Conservation (phyloP, 1,140 invertebrate species). For the Hyles vespertilio region DNA sequence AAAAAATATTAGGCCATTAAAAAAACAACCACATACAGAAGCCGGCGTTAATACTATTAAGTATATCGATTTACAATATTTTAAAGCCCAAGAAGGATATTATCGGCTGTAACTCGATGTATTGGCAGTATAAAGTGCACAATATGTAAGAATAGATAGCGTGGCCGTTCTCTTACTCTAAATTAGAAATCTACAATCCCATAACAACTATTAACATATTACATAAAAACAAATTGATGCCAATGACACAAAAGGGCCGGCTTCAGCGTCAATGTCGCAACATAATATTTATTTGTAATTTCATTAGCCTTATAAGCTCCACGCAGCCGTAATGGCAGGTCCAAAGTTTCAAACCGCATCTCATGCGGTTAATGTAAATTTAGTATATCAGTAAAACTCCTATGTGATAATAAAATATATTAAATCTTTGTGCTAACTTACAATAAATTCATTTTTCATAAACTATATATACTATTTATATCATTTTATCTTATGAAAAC, state of each 20-base stretch:
- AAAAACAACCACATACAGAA: not conserved
- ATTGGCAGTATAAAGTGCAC: too few relatives aligned
- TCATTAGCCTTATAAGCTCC: conserved; percentile 40
- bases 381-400: conserved; percentile 69
- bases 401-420: conserved; percentile 75
- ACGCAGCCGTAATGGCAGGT: conserved; percentile 46
- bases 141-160: too few relatives aligned
- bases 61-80: too few relatives aligned
- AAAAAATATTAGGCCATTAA: conserved; percentile 11
- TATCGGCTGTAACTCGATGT: too few relatives aligned
- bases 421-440: conserved; percentile 76
- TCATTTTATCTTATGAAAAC: conserved; percentile 48
- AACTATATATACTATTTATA: conserved; percentile 63
- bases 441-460: conserved; percentile 72
- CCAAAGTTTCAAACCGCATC: conserved; percentile 54
- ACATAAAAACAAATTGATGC: too few relatives aligned
- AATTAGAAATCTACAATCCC: too few relatives aligned
- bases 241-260: too few relatives aligned
- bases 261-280: too few relatives aligned
- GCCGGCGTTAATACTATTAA: not conserved
- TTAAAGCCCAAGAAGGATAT: too few relatives aligned
- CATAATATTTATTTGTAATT: too few relatives aligned
- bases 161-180: too few relatives aligned
- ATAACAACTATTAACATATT: too few relatives aligned
- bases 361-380: conserved; percentile 62